A percentile compares a stretch with the other conserved stretches of the same genome.
Conservation (phyloP, 2,113 vertebrate species). For the Microcebus murinus region DNA sequence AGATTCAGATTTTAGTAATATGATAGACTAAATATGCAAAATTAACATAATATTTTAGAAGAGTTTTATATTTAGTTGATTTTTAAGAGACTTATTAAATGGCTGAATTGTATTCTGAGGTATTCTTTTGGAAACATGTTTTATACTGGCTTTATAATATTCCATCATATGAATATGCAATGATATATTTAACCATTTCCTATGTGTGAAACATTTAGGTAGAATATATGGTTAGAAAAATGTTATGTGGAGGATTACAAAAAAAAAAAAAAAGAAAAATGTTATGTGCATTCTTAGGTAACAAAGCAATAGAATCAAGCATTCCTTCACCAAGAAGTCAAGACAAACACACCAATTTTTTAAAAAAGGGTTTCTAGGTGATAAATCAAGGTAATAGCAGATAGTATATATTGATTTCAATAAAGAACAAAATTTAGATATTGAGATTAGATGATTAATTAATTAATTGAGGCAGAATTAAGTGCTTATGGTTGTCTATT, state of each 20-base stretch:
- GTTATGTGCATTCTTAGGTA: neutral
- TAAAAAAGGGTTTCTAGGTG: neutral
- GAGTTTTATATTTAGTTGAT: neutral
- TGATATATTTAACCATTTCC: constrained; percentile 22
- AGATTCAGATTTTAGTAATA: constrained; percentile 28
- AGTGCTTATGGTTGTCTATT: neutral
- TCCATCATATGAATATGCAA: neutral
- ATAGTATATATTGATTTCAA: neutral
- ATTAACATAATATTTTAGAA: neutral
- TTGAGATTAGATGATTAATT: neutral
- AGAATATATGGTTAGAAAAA: constrained; percentile 25
- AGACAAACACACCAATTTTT: constrained; percentile 12
- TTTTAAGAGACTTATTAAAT: constrained; percentile 14
- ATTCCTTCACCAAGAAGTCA: constrained; percentile 5
- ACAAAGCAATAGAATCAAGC: neutral
- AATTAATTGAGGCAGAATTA: neutral
- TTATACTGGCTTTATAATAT: neutral
- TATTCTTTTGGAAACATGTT: constrained; percentile 28
- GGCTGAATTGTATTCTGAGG: constrained; percentile 1
- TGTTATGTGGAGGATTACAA: neutral
- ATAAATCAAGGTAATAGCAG: neutral
- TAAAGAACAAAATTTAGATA: neutral
- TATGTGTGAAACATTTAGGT: constrained; percentile 8
- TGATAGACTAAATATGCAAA: neutral
- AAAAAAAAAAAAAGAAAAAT: neutral